Percentiles rank a stretch among this genome's conserved stretches.
These are phyloP conservation scores for Argopecten irradians DNA, from an alignment of 1,140 invertebrate genomes.

Conservation along the genomic window DNA sequence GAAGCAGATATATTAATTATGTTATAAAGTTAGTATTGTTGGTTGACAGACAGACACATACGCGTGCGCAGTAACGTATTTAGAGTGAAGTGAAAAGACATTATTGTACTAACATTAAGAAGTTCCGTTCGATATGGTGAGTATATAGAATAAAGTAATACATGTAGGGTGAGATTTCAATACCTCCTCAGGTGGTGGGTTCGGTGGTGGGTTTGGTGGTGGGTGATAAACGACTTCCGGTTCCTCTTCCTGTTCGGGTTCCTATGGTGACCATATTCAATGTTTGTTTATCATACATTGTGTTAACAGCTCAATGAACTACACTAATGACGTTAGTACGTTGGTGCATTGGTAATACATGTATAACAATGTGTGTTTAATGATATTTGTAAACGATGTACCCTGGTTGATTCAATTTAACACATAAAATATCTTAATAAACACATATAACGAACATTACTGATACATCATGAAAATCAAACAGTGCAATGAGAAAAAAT, in stretches of 20 bases:
- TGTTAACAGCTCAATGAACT: too few species aligned
- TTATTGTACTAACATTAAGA: not conserved
- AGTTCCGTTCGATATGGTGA: not conserved
- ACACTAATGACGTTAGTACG: too few species aligned
- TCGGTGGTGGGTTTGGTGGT: not conserved
- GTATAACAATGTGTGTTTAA: too few species aligned
- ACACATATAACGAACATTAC: too few species aligned
- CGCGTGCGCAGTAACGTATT: not conserved
- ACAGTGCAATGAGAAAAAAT: too few species aligned
- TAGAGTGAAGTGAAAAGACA: not conserved
- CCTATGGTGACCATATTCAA: not conserved
- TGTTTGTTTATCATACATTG: not conserved
- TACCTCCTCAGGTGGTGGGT: not conserved
- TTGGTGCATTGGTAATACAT: too few species aligned
- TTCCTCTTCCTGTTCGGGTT: not conserved
- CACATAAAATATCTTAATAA: too few species aligned
- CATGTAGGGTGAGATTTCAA: not conserved
- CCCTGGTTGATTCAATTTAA: too few species aligned
- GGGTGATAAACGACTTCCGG: not conserved
- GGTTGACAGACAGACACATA: not conserved
- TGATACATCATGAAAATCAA: too few species aligned
- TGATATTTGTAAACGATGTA: too few species aligned
- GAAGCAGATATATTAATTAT: too few species aligned
- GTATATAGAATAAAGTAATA: not conserved
- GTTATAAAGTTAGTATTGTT: too few species aligned